phyloP scores from a whole-genome alignment of 2,113 vertebrate species.

The Odobenus rosmarus region DNA sequence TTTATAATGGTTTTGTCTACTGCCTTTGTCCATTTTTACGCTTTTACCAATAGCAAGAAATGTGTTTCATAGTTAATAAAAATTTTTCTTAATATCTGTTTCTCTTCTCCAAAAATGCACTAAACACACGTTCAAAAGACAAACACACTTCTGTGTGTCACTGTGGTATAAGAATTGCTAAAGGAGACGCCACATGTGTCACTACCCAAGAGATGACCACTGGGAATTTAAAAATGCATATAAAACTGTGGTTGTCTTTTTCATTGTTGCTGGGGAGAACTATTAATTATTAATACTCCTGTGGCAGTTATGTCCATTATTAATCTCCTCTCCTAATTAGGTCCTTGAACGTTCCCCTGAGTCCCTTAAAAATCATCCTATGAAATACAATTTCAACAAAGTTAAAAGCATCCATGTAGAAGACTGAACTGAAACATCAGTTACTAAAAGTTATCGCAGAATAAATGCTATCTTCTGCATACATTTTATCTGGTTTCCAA shows the following conservation, averaged over 20 bases:
- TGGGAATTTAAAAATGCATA: background rate
- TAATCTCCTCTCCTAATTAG: background rate
- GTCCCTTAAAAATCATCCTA: background rate
- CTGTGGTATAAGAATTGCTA: rapidly evolving
- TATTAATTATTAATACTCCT: background rate
- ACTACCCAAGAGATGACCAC: background rate
- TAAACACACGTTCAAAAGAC: background rate
- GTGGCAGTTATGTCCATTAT: background rate
- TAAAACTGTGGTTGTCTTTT: background rate
- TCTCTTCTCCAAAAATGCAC: background rate
- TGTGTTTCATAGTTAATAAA: background rate
- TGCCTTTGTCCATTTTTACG: background rate
- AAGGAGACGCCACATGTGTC: rapidly evolving
- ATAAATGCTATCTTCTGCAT: background rate
- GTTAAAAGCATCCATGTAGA: background rate
- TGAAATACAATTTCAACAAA: background rate
- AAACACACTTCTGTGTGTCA: rapidly evolving
- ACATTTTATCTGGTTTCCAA: background rate
- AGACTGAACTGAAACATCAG: background rate
- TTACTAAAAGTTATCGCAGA: background rate
- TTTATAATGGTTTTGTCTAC: background rate
- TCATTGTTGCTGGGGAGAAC: background rate
- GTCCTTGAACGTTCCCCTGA: background rate
- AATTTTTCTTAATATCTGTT: background rate
- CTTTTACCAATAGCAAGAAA: slow-evolving; percentile 2